These are phyloP conservation scores for Drosophila sturtevanti DNA, from an alignment of 1,140 invertebrate species.

Conservation along the genomic window DNA sequence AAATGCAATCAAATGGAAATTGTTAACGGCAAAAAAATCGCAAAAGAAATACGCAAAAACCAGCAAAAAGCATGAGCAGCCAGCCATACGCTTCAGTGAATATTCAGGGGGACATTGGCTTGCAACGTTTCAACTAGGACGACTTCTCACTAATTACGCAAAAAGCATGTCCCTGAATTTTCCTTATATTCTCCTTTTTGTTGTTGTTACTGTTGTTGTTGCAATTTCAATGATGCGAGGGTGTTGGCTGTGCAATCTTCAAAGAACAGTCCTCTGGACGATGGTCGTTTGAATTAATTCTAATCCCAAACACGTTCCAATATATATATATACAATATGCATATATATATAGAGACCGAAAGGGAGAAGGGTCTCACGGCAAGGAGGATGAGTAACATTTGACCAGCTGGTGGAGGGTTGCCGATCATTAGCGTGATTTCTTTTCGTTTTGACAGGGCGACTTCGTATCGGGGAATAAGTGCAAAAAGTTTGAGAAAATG, in stretches of 20 bases:
- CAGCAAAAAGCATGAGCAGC: background rate
- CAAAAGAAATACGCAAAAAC: background rate
- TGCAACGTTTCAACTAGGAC: slow-evolving; percentile 8
- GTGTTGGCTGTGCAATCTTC: slow-evolving; percentile 48
- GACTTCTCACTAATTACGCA: slow-evolving; percentile 75
- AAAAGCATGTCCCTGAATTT: slow-evolving; percentile 57
- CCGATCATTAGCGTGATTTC: slow-evolving; percentile 69
- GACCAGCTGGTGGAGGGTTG: slow-evolving; percentile 31
- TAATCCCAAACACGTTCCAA: slow-evolving; percentile 71
- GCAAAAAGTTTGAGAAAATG: background rate
- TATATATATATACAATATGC: no score
- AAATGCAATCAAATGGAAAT: slow-evolving; percentile 80
- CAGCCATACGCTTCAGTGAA: slow-evolving; percentile 51
- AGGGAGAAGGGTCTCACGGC: background rate
- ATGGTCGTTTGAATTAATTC: slow-evolving; percentile 61
- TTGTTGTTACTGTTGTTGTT: slow-evolving; percentile 20
- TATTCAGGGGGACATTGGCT: slow-evolving; percentile 10
- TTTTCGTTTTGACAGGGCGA: slow-evolving; percentile 35
- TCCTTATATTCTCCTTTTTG: background rate
- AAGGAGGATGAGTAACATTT: no score
- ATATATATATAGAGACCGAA: slow-evolving; percentile 39
- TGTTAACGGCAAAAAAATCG: slow-evolving; percentile 64
- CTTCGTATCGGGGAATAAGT: background rate
- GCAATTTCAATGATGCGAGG: slow-evolving; percentile 64
- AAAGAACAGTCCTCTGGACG: slow-evolving; percentile 24